Evolutionary conservation across 2,888 invertebrate species (phyloP), one percentile per base, ranked within the genome.

Genomic region (Pasiphila rectangulata): DNA sequence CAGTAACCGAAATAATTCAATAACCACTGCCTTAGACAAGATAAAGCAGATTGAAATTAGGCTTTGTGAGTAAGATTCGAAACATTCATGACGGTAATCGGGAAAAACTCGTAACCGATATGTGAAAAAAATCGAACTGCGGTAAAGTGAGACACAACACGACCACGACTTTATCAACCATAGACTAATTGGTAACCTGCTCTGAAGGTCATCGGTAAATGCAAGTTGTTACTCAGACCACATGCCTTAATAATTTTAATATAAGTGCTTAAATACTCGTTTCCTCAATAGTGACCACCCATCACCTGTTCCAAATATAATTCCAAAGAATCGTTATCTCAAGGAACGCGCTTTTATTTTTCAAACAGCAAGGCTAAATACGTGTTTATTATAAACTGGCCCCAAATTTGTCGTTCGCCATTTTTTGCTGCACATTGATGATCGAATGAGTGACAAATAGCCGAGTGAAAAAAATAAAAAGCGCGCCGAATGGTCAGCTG

Each of bases 401-500:
- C 25, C 46, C 52, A 51, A 58, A 59, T 56, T 56, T 29, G 54
- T 53, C 56, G 45, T 35, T 42, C 32, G 29, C 23, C 24, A 20
- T 58, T 54, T 58, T 54, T 53, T 36, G 50, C 37, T 46, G 47
- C 42, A 21, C 32, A 54, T 39, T 57, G 64, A 64, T 56, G 57
- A 61, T 60, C 55, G 59, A 52, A 55, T 56, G 61, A 63, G 52
- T 67, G 72, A 69, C 67, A 67, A 65, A 67, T 66, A 57, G 60
- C 43, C 38, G 15, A 32, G 16, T 27, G 34, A 43, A 43, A 39
- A 20, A 9, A 3, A n/a, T 21, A 34, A 30, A 40, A 44, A 48
- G 44, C 44, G 41, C 23, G 32, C 39, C 37, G 9, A 23, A 7
- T 15, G 30, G 30, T 50, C 50, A 50, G 50, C 50, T 50, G 49